Percentiles rank a stretch among this genome's conserved stretches.
Conservation (phyloP, 1,140 invertebrate species). For the Trachymyrmex cornetzi region DNA sequence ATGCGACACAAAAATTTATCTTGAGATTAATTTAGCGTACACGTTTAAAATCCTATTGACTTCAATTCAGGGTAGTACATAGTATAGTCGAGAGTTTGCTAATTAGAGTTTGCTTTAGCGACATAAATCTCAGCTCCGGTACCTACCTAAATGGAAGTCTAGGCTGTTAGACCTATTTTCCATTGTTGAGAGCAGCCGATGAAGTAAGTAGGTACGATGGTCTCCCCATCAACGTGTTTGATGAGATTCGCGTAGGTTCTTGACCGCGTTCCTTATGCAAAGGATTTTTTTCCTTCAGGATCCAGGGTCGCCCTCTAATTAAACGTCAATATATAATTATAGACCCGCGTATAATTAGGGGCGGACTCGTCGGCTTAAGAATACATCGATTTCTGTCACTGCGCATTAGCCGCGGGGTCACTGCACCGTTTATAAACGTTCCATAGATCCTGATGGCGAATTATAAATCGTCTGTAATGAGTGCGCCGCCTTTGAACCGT, state of each 20-base stretch:
- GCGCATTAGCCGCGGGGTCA: conserved; percentile 47
- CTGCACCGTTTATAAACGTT: conserved; percentile 53
- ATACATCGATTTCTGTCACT: conserved; percentile 63
- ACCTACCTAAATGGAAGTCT: neutral
- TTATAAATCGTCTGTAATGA: conserved; percentile 63
- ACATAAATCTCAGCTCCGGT: conserved; percentile 12
- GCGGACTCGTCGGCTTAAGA: conserved; percentile 39
- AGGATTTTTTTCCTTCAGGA: neutral
- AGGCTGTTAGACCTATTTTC: conserved; percentile 46
- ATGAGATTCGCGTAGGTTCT: conserved; percentile 36
- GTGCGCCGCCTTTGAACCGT: conserved; percentile 53
- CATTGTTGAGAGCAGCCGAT: conserved; percentile 24
- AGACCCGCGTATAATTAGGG: conserved; percentile 48
- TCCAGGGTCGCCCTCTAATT: conserved; percentile 45
- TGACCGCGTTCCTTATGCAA: conserved; percentile 51
- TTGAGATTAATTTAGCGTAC: neutral
- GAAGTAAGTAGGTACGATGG: neutral
- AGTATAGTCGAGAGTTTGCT: neutral
- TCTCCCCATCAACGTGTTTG: conserved; percentile 12
- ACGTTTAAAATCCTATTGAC: neutral
- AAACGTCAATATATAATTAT: conserved; percentile 56
- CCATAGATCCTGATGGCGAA: conserved; percentile 48
- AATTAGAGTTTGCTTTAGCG: conserved; percentile 42
- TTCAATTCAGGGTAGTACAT: neutral
- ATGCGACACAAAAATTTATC: neutral